These are phyloP conservation scores for Cairina moschata DNA, from an alignment of 2,113 vertebrate genomes.

Conservation along the genomic window DNA sequence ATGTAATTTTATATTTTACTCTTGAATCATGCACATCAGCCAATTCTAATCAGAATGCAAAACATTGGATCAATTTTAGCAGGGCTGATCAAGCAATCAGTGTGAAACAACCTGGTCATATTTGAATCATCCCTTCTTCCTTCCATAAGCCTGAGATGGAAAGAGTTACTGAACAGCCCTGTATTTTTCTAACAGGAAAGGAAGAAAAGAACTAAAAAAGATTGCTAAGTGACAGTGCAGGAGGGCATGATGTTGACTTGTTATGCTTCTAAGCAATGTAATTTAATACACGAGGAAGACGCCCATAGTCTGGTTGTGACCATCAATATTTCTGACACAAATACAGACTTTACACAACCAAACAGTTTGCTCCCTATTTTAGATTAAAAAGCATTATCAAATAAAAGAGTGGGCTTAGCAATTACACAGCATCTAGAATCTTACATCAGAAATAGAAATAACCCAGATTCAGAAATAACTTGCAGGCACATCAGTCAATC, in stretches of 20 bases:
- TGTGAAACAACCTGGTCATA: background rate
- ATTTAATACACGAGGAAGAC: conserved; percentile 56
- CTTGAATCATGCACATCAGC: background rate
- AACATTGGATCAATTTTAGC: background rate
- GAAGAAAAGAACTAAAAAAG: conserved; percentile 40
- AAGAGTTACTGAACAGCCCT: background rate
- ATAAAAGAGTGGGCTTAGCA: conserved; percentile 50
- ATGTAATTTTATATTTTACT: background rate
- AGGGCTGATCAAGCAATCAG: background rate
- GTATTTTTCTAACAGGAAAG: conserved; percentile 23
- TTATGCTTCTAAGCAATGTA: conserved; percentile 45
- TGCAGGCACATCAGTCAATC: conserved; percentile 73
- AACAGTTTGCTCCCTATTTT: conserved; percentile 36
- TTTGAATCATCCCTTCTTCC: background rate
- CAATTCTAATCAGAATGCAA: background rate
- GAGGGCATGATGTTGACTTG: conserved; percentile 36
- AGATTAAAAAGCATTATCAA: conserved; percentile 56
- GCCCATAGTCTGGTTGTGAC: conserved; percentile 40
- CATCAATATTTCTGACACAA: conserved; percentile 62
- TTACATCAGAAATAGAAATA: conserved; percentile 72
- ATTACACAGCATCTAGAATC: conserved; percentile 52
- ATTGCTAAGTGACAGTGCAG: background rate
- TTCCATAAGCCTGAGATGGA: background rate
- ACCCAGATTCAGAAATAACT: conserved; percentile 75
- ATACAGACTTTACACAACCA: conserved; percentile 30